Conservation (phyloP, 2,797 vertebrate genomes). For the Anableps anableps region DNA sequence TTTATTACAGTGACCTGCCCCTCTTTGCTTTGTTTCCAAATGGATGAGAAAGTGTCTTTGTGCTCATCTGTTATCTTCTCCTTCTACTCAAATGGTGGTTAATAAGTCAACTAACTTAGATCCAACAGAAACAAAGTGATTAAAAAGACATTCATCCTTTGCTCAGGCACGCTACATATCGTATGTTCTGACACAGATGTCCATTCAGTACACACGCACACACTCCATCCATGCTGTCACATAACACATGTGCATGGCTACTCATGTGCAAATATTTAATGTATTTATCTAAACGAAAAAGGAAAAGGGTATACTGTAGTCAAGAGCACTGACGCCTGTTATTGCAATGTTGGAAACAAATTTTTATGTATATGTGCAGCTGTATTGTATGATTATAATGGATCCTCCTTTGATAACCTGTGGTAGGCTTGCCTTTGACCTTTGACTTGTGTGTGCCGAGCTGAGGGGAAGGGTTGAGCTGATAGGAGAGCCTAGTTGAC, state of each 20-base stretch:
- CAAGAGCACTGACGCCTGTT: not conserved
- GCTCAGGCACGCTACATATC: conserved; percentile 43
- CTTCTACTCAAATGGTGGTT: conserved; percentile 53
- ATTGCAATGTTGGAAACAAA: not conserved
- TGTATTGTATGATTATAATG: conserved; percentile 3
- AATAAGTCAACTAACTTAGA: conserved; percentile 63
- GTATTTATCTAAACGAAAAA: conserved; percentile 25
- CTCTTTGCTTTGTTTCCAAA: conserved; percentile 50
- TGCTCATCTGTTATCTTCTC: conserved; percentile 55
- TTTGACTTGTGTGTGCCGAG: conserved; percentile 39
- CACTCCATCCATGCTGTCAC: conserved; percentile 30
- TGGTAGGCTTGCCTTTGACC: conserved; percentile 44
- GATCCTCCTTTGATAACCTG: conserved; percentile 36
- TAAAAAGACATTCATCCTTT: conserved; percentile 71
- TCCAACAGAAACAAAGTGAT: conserved; percentile 76
- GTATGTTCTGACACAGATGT: conserved; percentile 45
- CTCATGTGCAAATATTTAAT: conserved; percentile 19
- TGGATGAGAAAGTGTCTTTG: conserved; percentile 64
- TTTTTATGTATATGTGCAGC: conserved; percentile 1
- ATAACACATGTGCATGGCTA: conserved; percentile 31
- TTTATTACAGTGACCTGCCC: conserved; percentile 66
- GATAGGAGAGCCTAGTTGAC: conserved; percentile 48
- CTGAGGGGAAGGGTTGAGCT: conserved; percentile 39
- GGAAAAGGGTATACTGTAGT: not conserved
- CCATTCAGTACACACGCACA: conserved; percentile 44